These are phyloP conservation scores for Cephonodes hylas DNA, from an alignment of 2,888 invertebrate species.

Conservation along the genomic window DNA sequence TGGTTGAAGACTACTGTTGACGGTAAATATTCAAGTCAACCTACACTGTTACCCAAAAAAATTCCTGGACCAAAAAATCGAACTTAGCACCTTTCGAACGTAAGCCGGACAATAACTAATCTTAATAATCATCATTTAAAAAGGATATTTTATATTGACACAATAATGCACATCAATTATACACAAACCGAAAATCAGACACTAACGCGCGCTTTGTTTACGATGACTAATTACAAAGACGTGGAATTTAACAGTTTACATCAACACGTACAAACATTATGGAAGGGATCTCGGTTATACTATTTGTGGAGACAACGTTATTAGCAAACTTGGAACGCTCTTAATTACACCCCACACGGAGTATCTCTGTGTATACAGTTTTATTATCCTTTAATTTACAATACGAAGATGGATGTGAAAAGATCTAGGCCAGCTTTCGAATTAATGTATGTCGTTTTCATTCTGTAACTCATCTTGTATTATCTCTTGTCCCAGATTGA, in stretches of 20 bases:
- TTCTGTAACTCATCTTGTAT: background rate
- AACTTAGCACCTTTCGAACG: too few species aligned
- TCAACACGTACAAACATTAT: slow-evolving; percentile 13
- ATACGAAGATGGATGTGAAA: background rate
- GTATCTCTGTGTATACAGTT: background rate
- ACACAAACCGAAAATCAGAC: slow-evolving; percentile 5
- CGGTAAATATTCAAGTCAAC: too few species aligned
- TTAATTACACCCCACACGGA: background rate
- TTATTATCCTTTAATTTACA: background rate
- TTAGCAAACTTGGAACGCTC: slow-evolving; percentile 8
- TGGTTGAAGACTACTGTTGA: too few species aligned
- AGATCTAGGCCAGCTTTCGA: background rate
- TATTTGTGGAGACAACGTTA: slow-evolving; percentile 11
- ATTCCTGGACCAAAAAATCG: too few species aligned
- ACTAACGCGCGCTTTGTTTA: slow-evolving; percentile 24
- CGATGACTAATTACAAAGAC: slow-evolving; percentile 26
- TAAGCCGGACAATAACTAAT: too few species aligned
- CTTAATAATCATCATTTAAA: too few species aligned
- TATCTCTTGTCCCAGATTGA: background rate
- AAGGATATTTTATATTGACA: too few species aligned
- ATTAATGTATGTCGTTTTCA: background rate
- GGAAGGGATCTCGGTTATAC: slow-evolving; percentile 11
- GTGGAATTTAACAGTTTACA: slow-evolving; percentile 15
- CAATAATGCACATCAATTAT: background rate
- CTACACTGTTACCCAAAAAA: too few species aligned